phyloP scores from a whole-genome alignment of 2,797 vertebrate genomes.

The Falco naumanni region DNA sequence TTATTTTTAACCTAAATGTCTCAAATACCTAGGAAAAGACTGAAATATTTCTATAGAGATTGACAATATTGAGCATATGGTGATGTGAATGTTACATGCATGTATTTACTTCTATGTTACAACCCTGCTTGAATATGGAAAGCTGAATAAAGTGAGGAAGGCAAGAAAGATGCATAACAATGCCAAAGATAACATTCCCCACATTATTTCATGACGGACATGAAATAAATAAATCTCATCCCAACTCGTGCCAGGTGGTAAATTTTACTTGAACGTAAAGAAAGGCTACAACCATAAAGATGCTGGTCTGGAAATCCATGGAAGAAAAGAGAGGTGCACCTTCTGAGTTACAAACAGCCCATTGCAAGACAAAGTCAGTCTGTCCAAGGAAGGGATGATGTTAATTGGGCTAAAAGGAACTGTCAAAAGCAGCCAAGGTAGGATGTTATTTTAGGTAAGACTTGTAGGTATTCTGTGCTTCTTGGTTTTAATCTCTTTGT shows the following conservation, averaged over 20 bases:
- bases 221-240: background rate
- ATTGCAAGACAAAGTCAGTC: background rate
- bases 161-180: background rate
- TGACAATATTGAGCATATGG: background rate
- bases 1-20: background rate
- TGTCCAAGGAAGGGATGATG: background rate
- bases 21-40: background rate
- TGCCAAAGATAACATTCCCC: background rate
- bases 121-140: background rate
- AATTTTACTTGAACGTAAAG: background rate
- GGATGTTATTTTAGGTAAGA: background rate
- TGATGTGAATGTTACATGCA: background rate
- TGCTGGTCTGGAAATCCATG: background rate
- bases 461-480: background rate
- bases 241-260: background rate
- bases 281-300: background rate
- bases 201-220: background rate
- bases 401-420: background rate
- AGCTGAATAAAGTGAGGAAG: background rate
- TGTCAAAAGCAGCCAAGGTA: background rate
- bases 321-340: background rate
- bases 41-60: background rate
- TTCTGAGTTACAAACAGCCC: background rate
- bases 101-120: background rate
- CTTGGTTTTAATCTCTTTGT: background rate